phyloP scores from a whole-genome alignment of 2,113 vertebrate genomes.

The Panthera leo region DNA sequence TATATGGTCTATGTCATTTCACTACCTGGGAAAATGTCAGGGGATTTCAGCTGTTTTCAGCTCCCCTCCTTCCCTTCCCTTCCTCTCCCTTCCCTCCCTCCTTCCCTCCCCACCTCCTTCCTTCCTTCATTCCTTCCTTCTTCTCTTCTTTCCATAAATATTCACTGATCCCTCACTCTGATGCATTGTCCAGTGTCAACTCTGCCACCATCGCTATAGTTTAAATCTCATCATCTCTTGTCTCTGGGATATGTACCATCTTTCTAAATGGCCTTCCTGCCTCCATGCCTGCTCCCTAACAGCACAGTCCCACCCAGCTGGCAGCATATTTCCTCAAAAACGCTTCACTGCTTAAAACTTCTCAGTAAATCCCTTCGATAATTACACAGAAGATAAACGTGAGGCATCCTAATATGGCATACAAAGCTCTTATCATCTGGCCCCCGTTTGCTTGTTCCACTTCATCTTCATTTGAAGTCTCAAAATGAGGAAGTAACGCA shows the following conservation, averaged over 20 bases:
- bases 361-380: background rate
- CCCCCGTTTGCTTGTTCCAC: background rate
- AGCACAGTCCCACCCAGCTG: background rate
- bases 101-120: accelerated
- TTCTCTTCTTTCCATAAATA: background rate
- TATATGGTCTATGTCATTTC: background rate
- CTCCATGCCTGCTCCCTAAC: background rate
- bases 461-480: background rate
- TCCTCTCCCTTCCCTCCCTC: accelerated
- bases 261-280: background rate
- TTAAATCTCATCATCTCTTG: background rate
- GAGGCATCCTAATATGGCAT: background rate
- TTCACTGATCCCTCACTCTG: background rate
- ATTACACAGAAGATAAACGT: background rate
- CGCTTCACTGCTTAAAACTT: background rate
- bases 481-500: background rate
- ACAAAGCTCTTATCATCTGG: background rate
- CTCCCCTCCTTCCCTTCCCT: accelerated
- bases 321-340: background rate
- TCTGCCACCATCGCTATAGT: background rate
- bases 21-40: background rate
- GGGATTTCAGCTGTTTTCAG: background rate
- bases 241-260: background rate
- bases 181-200: background rate
- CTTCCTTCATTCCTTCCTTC: background rate